Conservation (phyloP, 2,797 vertebrate species). For the Lerista edwardsae region DNA sequence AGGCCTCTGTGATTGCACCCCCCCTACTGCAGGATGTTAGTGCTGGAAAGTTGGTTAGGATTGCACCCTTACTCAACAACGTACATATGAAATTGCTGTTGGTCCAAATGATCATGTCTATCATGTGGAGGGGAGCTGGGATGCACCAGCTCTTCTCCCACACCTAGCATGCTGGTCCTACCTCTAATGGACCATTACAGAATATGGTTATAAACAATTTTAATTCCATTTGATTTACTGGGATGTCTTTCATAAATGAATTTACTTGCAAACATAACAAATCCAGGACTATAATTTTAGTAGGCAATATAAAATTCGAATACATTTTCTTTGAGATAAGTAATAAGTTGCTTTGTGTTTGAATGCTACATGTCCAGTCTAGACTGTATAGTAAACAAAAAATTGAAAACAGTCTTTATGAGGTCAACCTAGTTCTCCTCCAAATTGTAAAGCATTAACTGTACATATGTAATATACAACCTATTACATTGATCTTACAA, state of each 20-base stretch:
- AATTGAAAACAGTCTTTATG: background rate
- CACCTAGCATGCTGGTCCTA: no score
- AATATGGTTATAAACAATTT: background rate
- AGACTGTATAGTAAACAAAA: background rate
- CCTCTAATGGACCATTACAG: no score
- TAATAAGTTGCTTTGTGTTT: background rate
- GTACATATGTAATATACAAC: background rate
- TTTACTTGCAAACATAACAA: background rate
- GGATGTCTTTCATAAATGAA: background rate
- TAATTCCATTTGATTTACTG: background rate
- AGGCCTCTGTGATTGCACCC: no score
- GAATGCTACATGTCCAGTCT: background rate
- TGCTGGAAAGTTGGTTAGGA: no score
- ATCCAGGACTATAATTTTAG: background rate
- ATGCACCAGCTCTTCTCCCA: no score
- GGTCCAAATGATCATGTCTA: no score
- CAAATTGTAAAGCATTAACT: constrained; percentile 16
- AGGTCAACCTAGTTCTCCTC: background rate
- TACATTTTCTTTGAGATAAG: background rate
- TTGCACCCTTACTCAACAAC: no score
- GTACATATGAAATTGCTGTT: no score
- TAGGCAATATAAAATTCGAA: background rate
- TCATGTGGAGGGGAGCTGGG: no score
- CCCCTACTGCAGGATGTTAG: no score
- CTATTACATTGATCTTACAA: constrained; percentile 16